Evolutionary conservation across 2,113 vertebrate genomes (phyloP), one percentile per base, ranked within the genome.

Genomic region (Ailurus styani): DNA sequence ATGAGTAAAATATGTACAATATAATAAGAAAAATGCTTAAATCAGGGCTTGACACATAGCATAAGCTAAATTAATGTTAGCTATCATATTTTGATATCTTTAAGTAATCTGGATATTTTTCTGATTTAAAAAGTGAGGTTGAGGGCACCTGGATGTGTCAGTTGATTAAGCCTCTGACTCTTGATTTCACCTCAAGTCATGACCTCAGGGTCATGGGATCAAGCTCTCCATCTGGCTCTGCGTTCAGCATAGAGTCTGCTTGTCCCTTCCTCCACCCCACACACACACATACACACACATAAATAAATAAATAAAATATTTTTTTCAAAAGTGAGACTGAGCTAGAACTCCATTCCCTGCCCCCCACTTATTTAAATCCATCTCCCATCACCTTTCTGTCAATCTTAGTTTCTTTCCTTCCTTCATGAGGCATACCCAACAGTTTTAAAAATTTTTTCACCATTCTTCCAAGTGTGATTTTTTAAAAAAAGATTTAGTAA

Each of bases 51-150:
- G 60, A 84, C 42, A 93, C 20, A 85, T 7, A 88, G 17, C 42
- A 62, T 18, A 87, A 93, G 37, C 37, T 83, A 81, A 91, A 83
- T 73, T 66, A 95, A 75, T 87, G 17, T 70, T 73, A 96, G 23
- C 9, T 89, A 37, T 66, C 52, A 60, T 87, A 90, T 45, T 62
- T 83, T 82, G 4, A 6, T 70, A 47, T n/a, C 37, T 93, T 90
- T 90, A 85, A 81, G 64, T 93, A 25, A 83, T 52, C 27, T 93
- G 62, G 27, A 95, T 88, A 81, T 79, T 77, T 92, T 73, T 93
- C 70, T 95, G 18, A 93, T 77, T 70, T 34, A 75, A 90, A 91
- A 73, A 89, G 31, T 78, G 8, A 91, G 12, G 54, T 40, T 68
- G 31, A 87, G 20, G 34, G 7, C 66, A 68, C 66, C 7, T 68